Base-by-base conservation (phyloP, 1,140 invertebrate species). In the Apis laboriosa region DNA sequence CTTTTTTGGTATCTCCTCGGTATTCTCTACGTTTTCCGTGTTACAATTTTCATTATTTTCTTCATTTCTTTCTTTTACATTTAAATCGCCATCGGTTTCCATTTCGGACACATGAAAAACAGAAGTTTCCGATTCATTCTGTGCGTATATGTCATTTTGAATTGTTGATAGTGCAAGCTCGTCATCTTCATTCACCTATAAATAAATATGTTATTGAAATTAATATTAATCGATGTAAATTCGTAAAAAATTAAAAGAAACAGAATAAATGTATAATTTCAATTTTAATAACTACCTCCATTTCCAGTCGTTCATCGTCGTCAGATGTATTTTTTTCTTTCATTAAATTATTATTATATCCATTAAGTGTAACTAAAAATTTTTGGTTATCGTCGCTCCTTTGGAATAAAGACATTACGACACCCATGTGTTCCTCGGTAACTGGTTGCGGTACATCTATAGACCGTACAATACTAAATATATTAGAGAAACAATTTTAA, bases 361-460 rank as follows among this genome's bases (percentile, higher is more conserved):
- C 94, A 81, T 94, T 94, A 43, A 94, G 78, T 9, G 94, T 94
- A 64, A 94, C 93, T 86, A 94, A 85, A 89, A 94, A 94, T 84
- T 94, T 93, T 83, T 93, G 94, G 85, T 91, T 94, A 70, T 94
- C 87, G 76, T 94, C 90, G 72, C 90, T 92, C 77, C 90, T 90
- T 91, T 94, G 92, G 78, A 94, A 94, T 58, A 94, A 89, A 24
- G 94, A 94, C 89, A 93, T 94, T 11, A 94, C 92, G 34, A 94
- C 89, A 34, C 91, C 91, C 86, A 93, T 91, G 61, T 94, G 92
- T 53, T 94, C 93, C n/a, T 93, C 92, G 21, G 88, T 91, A 61
- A 92, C 90, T 61, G 91, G 74, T 49, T 91, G 83, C 68, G 83
- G 79, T 73, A 90, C 71, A 78, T 91, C 92, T 93, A 81, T 12